Evolutionary conservation across 2,797 vertebrate species (phyloP).

Genomic region (Diplodus sargus): DNA sequence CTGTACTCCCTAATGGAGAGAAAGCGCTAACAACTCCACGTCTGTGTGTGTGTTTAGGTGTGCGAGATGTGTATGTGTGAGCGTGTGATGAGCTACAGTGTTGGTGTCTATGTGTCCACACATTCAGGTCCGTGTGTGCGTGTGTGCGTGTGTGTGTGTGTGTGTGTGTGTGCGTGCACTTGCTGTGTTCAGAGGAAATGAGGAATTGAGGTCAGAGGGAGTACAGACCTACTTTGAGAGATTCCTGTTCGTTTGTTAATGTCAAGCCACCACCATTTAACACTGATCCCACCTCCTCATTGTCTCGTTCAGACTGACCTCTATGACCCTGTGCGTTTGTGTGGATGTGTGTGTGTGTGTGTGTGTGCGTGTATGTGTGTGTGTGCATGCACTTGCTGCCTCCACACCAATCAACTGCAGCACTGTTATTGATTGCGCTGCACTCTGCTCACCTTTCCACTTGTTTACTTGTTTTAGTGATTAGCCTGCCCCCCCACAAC

Average conservation of each 20-base stretch:
- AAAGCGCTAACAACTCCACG: slow-evolving; percentile 37
- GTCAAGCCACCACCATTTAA: slow-evolving; percentile 64
- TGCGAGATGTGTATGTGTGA: not conserved
- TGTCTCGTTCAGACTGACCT: slow-evolving; percentile 60
- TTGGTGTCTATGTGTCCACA: not conserved
- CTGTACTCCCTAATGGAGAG: slow-evolving; percentile 59
- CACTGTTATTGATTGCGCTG: slow-evolving; percentile 62
- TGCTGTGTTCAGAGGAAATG: slow-evolving; percentile 41
- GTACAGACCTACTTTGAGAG: slow-evolving; percentile 65
- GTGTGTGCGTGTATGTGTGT: not conserved
- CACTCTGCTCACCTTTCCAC: slow-evolving; percentile 64
- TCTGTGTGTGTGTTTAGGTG: not conserved
- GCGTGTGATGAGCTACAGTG: not conserved
- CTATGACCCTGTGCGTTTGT: slow-evolving; percentile 17
- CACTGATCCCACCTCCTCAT: slow-evolving; percentile 46
- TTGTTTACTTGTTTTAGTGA: slow-evolving; percentile 75
- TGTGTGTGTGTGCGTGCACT: no score
- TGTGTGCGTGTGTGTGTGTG: slow-evolving; percentile 20
- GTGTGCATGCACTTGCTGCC: not conserved
- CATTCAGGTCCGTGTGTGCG: slow-evolving; percentile 9
- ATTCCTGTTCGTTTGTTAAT: slow-evolving; percentile 63
- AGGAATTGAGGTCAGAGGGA: slow-evolving; percentile 64
- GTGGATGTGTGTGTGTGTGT: not conserved
- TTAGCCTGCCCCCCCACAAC: slow-evolving; percentile 40
- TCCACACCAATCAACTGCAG: slow-evolving; percentile 55